Conservation (phyloP, 1,140 invertebrate genomes). For the Drosophila lowei region DNA sequence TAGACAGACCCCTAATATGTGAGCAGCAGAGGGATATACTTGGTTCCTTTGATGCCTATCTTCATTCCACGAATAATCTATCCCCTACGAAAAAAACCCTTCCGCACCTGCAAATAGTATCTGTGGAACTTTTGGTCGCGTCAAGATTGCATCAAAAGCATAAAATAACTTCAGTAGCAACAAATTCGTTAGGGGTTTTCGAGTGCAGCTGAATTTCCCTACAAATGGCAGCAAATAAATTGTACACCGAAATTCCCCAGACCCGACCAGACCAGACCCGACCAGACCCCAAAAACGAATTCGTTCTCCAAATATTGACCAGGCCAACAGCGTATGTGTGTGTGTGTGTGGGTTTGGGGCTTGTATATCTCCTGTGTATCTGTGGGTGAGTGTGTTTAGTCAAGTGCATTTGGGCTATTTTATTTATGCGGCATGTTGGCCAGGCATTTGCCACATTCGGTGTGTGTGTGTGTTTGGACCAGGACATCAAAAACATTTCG, state of each 20-base stretch:
- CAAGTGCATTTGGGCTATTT: conserved; percentile 77
- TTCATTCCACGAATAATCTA: too few relatives aligned
- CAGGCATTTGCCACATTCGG: conserved; percentile 61
- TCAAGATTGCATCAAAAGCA: conserved; percentile 31
- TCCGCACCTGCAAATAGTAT: conserved; percentile 17
- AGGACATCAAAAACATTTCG: conserved; percentile 59
- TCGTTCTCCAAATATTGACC: conserved; percentile 41
- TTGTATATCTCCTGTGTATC: conserved; percentile 2
- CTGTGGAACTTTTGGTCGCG: conserved; percentile 13
- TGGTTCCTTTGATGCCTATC: too few relatives aligned
- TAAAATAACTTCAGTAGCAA: conserved; percentile 25
- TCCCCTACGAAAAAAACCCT: not conserved
- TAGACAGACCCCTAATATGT: too few relatives aligned
- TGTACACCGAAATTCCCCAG: conserved; percentile 27
- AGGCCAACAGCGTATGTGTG: conserved; percentile 19
- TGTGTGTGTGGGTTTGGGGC: not conserved
- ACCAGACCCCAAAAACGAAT: conserved; percentile 28
- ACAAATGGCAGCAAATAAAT: conserved; percentile 48
- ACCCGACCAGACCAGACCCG: not conserved
- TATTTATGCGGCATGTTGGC: conserved; percentile 67
- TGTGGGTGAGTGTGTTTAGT: conserved; percentile 56
- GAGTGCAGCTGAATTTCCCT: conserved; percentile 33
- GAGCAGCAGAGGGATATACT: too few relatives aligned
- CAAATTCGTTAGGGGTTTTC: conserved; percentile 31
- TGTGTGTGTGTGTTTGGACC: not conserved